phyloP scores from a whole-genome alignment of 2,113 vertebrate species.

The Fulmarus glacialis region DNA sequence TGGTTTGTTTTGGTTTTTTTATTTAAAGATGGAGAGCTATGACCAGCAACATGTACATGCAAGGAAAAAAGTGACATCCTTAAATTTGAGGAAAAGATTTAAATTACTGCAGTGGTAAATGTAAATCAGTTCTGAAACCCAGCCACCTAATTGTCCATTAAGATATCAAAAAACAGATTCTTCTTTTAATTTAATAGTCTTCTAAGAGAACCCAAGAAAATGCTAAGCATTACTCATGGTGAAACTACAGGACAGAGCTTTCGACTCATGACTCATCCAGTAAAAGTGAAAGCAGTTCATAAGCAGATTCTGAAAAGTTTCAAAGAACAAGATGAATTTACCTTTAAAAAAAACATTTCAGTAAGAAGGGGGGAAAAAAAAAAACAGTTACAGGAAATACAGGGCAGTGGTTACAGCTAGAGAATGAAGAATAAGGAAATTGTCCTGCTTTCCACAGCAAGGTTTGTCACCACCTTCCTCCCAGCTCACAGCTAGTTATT shows the following conservation, averaged over 20 bases:
- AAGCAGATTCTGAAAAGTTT: conserved; percentile 62
- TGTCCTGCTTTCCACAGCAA: neutral
- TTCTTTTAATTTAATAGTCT: conserved; percentile 68
- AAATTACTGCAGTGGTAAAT: conserved; percentile 19
- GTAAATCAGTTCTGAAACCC: conserved; percentile 46
- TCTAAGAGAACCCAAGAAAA: conserved; percentile 50
- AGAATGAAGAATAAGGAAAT: conserved; percentile 21
- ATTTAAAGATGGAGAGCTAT: neutral
- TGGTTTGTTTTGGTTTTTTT: neutral
- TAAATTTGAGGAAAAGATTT: neutral
- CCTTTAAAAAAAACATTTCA: conserved; percentile 26
- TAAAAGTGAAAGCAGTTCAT: conserved; percentile 54
- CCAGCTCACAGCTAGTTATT: neutral
- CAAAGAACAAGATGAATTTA: conserved; percentile 58
- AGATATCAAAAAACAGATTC: conserved; percentile 58
- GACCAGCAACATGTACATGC: neutral
- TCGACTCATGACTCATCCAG: conserved; percentile 65
- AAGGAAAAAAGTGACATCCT: neutral
- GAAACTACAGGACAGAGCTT: conserved; percentile 42
- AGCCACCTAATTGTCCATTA: conserved; percentile 60
- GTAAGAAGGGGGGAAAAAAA: neutral
- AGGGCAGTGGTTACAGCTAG: neutral
- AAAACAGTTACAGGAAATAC: conserved; percentile 28
- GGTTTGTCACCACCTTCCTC: neutral
- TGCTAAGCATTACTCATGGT: conserved; percentile 62